Evolutionary conservation across 2,113 vertebrate species (phyloP).

Genomic region (Gopherus evgoodei): DNA sequence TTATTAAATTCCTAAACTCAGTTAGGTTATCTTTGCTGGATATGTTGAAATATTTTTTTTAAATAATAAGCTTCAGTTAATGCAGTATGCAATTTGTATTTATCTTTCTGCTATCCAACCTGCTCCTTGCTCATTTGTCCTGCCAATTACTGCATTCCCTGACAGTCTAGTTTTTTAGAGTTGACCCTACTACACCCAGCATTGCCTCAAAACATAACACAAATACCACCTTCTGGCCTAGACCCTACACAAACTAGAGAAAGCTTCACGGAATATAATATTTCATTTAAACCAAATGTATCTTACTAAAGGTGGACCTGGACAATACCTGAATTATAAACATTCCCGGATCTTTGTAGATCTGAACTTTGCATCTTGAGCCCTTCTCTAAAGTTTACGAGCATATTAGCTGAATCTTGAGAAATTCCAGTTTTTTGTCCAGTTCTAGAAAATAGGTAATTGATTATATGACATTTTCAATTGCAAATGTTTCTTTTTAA

Average conservation of each 20-base stretch:
- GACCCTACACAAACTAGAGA: not conserved
- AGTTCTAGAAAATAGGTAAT: not conserved
- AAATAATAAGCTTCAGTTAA: not conserved
- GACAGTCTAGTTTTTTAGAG: not conserved
- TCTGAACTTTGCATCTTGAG: not conserved
- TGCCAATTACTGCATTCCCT: not conserved
- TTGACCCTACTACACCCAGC: not conserved
- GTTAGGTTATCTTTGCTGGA: not conserved
- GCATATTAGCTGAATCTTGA: not conserved
- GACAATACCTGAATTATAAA: not conserved
- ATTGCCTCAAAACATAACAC: not conserved
- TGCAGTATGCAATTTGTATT: not conserved
- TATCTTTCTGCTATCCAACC: not conserved
- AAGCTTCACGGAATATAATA: not conserved
- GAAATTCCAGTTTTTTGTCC: not conserved
- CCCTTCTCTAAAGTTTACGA: fast-evolving
- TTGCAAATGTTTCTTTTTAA: not conserved
- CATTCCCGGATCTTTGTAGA: not conserved
- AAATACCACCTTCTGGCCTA: not conserved
- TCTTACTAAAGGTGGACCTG: not conserved
- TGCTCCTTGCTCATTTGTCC: not conserved
- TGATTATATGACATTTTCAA: not conserved
- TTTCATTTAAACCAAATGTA: not conserved
- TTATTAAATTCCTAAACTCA: not conserved
- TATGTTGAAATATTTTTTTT: not conserved